Base-by-base conservation (phyloP, 2,888 invertebrate genomes). In the Hylaea fasciaria region DNA sequence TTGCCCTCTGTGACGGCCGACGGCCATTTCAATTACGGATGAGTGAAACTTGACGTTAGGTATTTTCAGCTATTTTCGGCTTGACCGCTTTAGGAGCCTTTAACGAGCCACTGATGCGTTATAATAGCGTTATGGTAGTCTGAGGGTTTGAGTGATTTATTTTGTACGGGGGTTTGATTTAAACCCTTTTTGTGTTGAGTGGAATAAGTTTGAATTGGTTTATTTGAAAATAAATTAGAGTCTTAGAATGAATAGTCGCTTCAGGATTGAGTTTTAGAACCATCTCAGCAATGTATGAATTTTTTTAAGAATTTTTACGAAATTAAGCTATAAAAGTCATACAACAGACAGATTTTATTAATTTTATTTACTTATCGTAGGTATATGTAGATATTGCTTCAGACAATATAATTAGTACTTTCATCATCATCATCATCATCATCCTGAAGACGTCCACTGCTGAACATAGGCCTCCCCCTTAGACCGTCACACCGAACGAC, bases 51-150 rank as follows among this genome's bases (percentile, higher is more conserved):
- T 73, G 75, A 81, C 72, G 76, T 78, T 70, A 70, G 76, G 76
- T 79, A 78, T 82, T 84, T 81, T 71, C 69, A 72, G 77, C 76
- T 83, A 83, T 85, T 83, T 83, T 82, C 77, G 66, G 72, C 73
- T 78, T 81, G 79, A 79, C 79, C 81, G 80, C 73, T 71, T 70
- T 62, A 55, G 69, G 70, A 71, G 58, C 76, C 76, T 77, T 80
- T 73, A 76, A 73, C 73, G 66, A 75, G 58, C 71, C 80, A 77
- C 68, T 79, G 81, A 81, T 70, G 73, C 74, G 76, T 59, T 71
- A 68, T 72, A 74, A 76, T 69, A 58, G 50, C 64, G 50, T 70
- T 64, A 65, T 55, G n/a, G 37, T 59, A 53, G 57, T 40, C 49
- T 41, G 35, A 35, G 59, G 61, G 40, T 63, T 59, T 51, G 66